Base-by-base conservation (phyloP, 2,113 vertebrate genomes). In the Herpetotheres cachinnans region DNA sequence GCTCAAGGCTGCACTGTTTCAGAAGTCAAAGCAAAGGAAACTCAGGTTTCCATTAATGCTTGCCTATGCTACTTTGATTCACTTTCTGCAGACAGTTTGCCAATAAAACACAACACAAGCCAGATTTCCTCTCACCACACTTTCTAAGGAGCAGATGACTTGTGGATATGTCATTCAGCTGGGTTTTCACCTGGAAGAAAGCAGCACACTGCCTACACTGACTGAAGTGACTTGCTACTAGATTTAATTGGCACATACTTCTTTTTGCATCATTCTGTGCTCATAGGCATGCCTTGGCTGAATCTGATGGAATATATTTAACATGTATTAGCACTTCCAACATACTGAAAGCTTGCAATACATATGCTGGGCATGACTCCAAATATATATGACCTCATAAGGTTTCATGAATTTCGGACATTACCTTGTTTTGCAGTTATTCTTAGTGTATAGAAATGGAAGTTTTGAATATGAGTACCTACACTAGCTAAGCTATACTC, bases 151-250 rank as follows among this genome's bases (percentile, higher is more conserved):
- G 94, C 58, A 87, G 91, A 95, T 94, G 81, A 93, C 86, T 95
- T 55, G 70, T 36, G 62, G 91, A 50, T 82, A 76, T 91, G 86
- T 95, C 78, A 89, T 87, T 95, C 91, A 91, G 66, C 86, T 97
- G 94, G 95, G 89, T 95, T 96, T 97, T 95, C 83, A 95, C 86
- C 96, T 96, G 94, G 94, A 95, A 94, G 83, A 69, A 93, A 82
- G 71, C 71, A 89, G 86, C 86, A 61, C 20, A 18, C 71, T 86
- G 96, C 96, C 96, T 85, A 71, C 86, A 62, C 55, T 42, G 62
- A 62, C 55, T 42, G 62, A 49, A 93, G 74, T 80, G 80, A 94
- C 85, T 93, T 97, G 79, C 81, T 96, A 96, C 91, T 92, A 91
- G 92, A 58, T 97, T 91, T 95, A 91, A 80, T 49, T 96, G 96